phyloP scores from a whole-genome alignment of 1,140 invertebrate species.

The Dolichoris vasculosae region DNA sequence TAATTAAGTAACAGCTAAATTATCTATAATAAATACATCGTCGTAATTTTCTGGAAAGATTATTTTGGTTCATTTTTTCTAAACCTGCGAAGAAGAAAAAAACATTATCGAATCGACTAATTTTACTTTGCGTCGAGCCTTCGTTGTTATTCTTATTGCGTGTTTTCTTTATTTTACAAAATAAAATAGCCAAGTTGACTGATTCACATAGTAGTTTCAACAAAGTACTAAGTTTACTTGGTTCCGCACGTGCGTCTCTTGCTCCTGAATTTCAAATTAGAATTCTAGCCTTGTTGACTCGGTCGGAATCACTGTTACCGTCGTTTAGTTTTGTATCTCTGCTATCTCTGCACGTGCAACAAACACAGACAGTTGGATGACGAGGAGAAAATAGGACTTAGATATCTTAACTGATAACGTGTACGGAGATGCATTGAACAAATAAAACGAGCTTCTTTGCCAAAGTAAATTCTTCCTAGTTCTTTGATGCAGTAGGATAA shows the following conservation, averaged over 20 bases:
- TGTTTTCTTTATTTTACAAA: neutral
- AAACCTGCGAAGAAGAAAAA: neutral
- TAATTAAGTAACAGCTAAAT: no score
- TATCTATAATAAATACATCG: no score
- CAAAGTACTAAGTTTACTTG: neutral
- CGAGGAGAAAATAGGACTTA: neutral
- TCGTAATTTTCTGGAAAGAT: no score
- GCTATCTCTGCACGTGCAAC: neutral
- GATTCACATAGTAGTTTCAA: neutral
- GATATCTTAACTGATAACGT: neutral
- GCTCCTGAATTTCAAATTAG: slow-evolving; percentile 15
- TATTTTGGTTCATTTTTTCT: neutral
- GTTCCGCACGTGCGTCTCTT: neutral
- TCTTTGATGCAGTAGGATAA: neutral
- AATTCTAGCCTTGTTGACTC: neutral
- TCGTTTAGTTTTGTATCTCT: neutral
- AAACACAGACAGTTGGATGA: neutral
- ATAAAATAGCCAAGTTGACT: neutral
- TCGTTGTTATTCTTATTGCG: neutral
- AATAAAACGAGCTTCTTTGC: neutral
- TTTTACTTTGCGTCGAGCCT: neutral
- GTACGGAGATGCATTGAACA: neutral
- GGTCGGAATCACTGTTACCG: slow-evolving; percentile 5
- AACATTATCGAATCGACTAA: neutral
- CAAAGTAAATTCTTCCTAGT: neutral